Conservation (phyloP, 2,113 vertebrate species). For the Cromileptes altivelis region DNA sequence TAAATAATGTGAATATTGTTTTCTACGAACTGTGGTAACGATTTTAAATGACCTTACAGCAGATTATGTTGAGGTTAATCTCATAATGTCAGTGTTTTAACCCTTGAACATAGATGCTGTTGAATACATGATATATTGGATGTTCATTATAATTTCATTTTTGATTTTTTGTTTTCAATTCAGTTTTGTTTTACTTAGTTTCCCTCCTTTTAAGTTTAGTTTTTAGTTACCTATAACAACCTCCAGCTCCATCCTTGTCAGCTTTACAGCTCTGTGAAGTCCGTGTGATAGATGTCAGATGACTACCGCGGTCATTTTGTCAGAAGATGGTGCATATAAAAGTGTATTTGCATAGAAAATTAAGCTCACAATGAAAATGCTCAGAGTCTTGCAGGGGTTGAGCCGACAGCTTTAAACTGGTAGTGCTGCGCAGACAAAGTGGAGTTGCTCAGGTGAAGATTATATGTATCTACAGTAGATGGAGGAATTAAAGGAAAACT, state of each 20-base stretch:
- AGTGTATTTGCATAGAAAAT: slow-evolving; percentile 43
- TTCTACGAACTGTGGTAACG: neutral
- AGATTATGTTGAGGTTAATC: neutral
- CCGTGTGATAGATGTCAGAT: no score
- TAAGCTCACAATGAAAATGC: neutral
- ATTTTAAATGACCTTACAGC: neutral
- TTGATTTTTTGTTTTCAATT: no score
- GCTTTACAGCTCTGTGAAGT: no score
- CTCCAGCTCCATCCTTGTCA: no score
- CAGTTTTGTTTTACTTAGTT: no score
- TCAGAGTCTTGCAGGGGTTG: neutral
- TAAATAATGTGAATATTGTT: neutral
- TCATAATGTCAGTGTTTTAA: neutral
- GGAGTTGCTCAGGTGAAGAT: neutral
- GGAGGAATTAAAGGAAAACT: neutral
- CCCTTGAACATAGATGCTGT: no score
- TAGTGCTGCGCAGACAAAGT: slow-evolving; percentile 3
- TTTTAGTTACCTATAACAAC: no score
- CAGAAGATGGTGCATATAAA: neutral
- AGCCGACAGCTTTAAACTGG: neutral
- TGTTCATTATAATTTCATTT: no score
- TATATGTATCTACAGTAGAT: neutral
- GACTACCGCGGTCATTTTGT: neutral
- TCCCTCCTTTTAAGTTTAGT: no score
- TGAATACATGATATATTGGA: no score